These are phyloP conservation scores for Burhinus bistriatus DNA, from an alignment of 2,113 vertebrate species.

Conservation along the genomic window DNA sequence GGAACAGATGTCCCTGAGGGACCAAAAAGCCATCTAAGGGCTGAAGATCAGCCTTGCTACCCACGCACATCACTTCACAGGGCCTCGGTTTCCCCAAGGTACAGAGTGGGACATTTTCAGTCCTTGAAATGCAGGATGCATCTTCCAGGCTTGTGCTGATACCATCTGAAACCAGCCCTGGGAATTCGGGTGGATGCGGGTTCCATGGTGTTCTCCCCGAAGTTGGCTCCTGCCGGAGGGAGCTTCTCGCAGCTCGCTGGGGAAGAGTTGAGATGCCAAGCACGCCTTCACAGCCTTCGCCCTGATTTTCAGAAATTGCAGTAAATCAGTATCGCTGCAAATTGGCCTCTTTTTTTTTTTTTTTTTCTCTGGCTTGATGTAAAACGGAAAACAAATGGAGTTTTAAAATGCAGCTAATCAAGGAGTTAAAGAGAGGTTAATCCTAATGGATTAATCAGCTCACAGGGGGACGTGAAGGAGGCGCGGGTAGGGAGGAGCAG, in stretches of 20 bases:
- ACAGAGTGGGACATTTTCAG: not conserved
- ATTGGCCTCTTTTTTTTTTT: constrained; percentile 68
- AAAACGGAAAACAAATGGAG: constrained; percentile 71
- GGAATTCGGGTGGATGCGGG: not conserved
- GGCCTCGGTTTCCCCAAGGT: not conserved
- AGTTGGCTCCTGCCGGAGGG: not conserved
- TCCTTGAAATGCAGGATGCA: not conserved
- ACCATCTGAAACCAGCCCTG: not conserved
- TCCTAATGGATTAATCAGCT: constrained; percentile 75
- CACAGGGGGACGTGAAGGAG: not conserved
- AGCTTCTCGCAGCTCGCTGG: not conserved
- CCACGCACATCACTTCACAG: accelerated
- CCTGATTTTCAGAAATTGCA: constrained; percentile 76
- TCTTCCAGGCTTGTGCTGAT: not conserved
- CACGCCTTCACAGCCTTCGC: not conserved
- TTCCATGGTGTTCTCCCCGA: not conserved
- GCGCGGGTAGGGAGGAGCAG: not conserved
- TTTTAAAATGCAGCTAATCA: constrained; percentile 79
- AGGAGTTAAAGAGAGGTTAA: constrained; percentile 77
- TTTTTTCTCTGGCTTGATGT: constrained; percentile 69
- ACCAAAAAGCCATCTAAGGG: not conserved
- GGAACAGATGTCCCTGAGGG: not conserved
- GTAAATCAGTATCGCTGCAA: constrained; percentile 68
- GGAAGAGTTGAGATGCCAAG: constrained; percentile 58
- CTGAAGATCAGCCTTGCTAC: not conserved